Conservation (phyloP, 2,888 invertebrate genomes). For the Cryptophagus acutangulus region DNA sequence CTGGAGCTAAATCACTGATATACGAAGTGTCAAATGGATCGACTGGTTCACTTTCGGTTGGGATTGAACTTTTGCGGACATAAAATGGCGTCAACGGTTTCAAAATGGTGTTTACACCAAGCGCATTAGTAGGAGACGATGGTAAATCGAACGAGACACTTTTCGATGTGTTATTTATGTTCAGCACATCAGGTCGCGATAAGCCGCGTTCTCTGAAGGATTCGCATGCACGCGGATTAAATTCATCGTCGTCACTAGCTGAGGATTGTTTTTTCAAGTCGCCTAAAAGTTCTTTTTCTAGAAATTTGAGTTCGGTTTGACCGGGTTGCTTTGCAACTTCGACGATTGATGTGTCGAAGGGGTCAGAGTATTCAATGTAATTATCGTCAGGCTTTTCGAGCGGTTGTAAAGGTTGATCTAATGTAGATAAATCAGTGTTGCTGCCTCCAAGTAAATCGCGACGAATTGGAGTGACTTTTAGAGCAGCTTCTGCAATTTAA, state of each 20-base stretch:
- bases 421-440: constrained; percentile 65
- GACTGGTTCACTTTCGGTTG: constrained; percentile 50
- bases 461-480: constrained; percentile 48
- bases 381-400: constrained; percentile 51
- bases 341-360: constrained; percentile 80
- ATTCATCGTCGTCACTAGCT: constrained; percentile 69
- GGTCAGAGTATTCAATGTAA: constrained; percentile 64
- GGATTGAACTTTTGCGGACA: constrained; percentile 58
- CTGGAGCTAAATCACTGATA: constrained; percentile 51
- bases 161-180: constrained; percentile 37
- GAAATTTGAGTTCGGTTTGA: constrained; percentile 69
- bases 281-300: constrained; percentile 71
- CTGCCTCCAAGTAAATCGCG: constrained; percentile 73
- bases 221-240: constrained; percentile 73
- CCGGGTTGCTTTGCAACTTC: constrained; percentile 69
- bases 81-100: constrained; percentile 82
- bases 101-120: constrained; percentile 51
- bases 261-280: constrained; percentile 40
- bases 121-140: constrained; percentile 51
- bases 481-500: constrained; percentile 47
- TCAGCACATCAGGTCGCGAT: constrained; percentile 60
- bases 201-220: constrained; percentile 47
- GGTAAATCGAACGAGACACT: constrained; percentile 59
- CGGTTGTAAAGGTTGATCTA: constrained; percentile 66
- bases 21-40: constrained; percentile 68